phyloP scores from a whole-genome alignment of 2,113 vertebrate species.

The Dromaius novaehollandiae region DNA sequence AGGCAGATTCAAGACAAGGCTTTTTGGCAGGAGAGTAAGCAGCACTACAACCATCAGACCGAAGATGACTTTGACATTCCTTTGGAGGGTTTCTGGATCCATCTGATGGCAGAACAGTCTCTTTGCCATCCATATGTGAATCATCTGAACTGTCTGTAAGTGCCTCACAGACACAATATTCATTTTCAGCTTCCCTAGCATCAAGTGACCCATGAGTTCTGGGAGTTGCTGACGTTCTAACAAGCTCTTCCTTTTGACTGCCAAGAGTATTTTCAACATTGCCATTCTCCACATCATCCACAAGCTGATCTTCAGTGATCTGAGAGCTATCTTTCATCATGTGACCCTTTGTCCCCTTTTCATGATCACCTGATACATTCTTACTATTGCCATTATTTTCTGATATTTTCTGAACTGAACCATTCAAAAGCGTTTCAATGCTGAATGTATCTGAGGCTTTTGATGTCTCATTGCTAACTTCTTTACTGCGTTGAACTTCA shows the following conservation, averaged over 20 bases:
- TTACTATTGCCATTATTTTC: conserved; percentile 82
- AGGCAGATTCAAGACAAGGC: conserved; percentile 46
- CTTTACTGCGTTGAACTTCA: conserved; percentile 82
- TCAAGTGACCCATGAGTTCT: conserved; percentile 74
- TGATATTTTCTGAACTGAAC: conserved; percentile 72
- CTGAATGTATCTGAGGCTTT: conserved; percentile 67
- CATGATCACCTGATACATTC: conserved; percentile 43
- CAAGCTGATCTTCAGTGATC: conserved; percentile 81
- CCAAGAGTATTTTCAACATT: conserved; percentile 84
- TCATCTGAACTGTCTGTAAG: conserved; percentile 63
- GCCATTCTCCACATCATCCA: conserved; percentile 95
- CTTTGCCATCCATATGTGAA: conserved; percentile 60
- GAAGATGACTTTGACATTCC: conserved; percentile 58
- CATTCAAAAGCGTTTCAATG: conserved; percentile 80
- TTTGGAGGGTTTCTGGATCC: conserved; percentile 69
- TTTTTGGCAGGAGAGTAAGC: conserved; percentile 59
- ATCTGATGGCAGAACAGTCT: conserved; percentile 65
- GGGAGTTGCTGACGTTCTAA: conserved; percentile 10
- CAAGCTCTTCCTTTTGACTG: conserved; percentile 75
- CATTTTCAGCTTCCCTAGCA: conserved; percentile 70
- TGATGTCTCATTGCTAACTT: conserved; percentile 65
- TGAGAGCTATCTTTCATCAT: conserved; percentile 58
- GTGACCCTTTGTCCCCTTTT: conserved; percentile 58
- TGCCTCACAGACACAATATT: conserved; percentile 63
- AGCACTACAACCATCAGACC: conserved; percentile 39